A percentile compares a stretch with the other conserved stretches of the same genome.
Conservation (phyloP, 2,888 invertebrate species). For the Oeneis ivallda region DNA sequence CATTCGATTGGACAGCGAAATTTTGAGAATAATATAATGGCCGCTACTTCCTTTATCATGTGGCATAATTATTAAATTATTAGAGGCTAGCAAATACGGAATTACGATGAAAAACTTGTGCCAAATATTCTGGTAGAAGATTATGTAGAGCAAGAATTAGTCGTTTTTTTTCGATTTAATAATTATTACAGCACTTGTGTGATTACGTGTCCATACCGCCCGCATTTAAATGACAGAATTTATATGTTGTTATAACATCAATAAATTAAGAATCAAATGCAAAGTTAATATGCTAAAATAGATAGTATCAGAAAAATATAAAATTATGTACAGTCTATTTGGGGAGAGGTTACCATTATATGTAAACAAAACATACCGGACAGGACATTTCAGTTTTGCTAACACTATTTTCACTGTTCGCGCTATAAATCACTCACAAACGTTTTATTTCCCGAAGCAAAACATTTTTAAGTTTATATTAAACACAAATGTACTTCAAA, state of each 20-base stretch:
- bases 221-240: conserved; percentile 24
- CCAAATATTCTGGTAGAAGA: conserved; percentile 77
- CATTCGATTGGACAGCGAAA: conserved; percentile 31
- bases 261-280: too few species aligned
- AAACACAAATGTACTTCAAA: too few species aligned
- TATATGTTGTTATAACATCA: neutral
- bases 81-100: conserved; percentile 9
- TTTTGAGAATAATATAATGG: conserved; percentile 25
- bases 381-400: too few species aligned
- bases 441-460: too few species aligned
- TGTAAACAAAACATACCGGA: too few species aligned
- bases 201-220: conserved; percentile 20
- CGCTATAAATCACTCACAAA: too few species aligned
- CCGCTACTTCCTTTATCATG: conserved; percentile 19
- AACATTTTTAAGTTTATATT: too few species aligned
- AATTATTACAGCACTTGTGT: conserved; percentile 1
- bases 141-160: conserved; percentile 50
- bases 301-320: too few species aligned
- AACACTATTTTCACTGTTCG: too few species aligned
- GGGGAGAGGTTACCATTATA: too few species aligned
- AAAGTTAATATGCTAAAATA: too few species aligned
- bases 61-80: neutral
- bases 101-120: conserved; percentile 54
- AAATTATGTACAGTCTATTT: too few species aligned
- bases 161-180: conserved; percentile 12